Percentiles rank a stretch among this genome's conserved stretches.
phyloP scores from a whole-genome alignment of 2,797 vertebrate species.

The Morelia viridis region DNA sequence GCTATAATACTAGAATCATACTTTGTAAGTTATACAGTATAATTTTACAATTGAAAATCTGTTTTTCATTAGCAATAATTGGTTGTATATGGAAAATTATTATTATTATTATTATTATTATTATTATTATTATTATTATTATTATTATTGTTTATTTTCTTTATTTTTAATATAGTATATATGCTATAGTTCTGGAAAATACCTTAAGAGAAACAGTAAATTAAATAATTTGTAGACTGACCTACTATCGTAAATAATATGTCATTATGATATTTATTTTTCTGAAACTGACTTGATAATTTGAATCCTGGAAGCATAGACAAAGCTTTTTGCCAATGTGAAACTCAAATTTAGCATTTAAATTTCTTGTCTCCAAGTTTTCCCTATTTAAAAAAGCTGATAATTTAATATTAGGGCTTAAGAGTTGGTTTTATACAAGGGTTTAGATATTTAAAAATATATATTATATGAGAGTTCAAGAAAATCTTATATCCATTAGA shows the following conservation, averaged over 20 bases:
- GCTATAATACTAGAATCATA: background rate
- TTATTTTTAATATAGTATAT: background rate
- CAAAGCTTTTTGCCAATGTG: background rate
- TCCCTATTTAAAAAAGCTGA: background rate
- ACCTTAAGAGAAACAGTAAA: background rate
- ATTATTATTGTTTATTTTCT: background rate
- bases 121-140: background rate
- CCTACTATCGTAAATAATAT: background rate
- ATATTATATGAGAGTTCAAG: background rate
- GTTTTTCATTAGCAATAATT: background rate
- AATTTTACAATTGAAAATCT: background rate
- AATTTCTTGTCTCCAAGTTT: background rate
- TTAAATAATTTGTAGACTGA: slow-evolving; percentile 1
- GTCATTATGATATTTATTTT: background rate
- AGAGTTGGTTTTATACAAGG: background rate
- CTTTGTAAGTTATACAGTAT: background rate
- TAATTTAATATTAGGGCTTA: background rate
- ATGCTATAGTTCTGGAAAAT: background rate
- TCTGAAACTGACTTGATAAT: background rate
- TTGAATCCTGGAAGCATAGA: background rate
- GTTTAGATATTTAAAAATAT: background rate
- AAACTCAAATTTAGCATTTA: background rate
- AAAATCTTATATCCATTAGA: background rate
- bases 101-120: background rate
- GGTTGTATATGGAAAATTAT: too few species aligned